phyloP scores from a whole-genome alignment of 2,113 vertebrate genomes.

The Capreolus pygargus region DNA sequence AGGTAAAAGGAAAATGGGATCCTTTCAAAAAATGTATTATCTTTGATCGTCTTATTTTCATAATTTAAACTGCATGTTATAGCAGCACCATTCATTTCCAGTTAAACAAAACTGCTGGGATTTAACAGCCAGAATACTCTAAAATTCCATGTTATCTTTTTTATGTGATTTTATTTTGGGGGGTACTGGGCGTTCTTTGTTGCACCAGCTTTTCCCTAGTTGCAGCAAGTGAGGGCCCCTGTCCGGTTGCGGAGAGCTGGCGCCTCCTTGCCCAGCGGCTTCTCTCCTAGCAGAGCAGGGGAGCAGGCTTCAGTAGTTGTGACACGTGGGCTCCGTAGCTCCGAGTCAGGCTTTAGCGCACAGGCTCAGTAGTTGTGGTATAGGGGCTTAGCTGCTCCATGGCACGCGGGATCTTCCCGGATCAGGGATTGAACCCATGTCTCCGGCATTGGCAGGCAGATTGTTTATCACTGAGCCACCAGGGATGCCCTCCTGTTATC shows the following conservation, averaged over 20 bases:
- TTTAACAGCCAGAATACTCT: neutral
- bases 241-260: neutral
- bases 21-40: neutral
- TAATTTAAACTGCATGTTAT: neutral
- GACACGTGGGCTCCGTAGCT: neutral
- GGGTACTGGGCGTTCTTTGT: neutral
- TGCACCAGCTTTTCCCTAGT: neutral
- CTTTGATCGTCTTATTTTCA: neutral
- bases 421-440: neutral
- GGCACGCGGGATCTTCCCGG: neutral
- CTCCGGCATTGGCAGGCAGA: neutral
- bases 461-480: neutral
- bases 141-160: neutral
- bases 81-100: neutral
- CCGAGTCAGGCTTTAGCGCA: neutral
- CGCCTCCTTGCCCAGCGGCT: neutral
- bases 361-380: neutral
- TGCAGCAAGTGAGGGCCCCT: neutral
- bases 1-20: neutral
- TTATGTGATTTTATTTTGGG: neutral
- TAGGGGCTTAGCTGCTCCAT: neutral
- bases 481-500: neutral
- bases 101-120: neutral
- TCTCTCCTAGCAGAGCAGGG: neutral
- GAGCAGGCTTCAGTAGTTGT: neutral